Conservation (phyloP, 2,888 invertebrate genomes). For the Autographa gamma region DNA sequence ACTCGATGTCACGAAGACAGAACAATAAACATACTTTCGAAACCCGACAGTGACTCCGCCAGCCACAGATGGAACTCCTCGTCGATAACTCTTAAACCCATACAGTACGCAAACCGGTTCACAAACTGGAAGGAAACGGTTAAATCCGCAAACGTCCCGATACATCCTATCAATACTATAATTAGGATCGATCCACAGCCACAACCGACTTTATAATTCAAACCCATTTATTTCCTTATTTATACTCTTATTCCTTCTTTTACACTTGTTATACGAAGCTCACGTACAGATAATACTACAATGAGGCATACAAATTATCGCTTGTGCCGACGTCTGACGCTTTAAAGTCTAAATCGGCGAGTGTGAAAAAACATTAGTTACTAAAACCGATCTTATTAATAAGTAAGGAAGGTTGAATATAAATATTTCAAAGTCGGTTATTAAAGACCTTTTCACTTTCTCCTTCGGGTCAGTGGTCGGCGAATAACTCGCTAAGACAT, state of each 20-base stretch:
- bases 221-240: conserved; percentile 82
- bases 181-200: conserved; percentile 73
- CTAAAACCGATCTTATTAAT: conserved; percentile 57
- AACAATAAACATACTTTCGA: conserved; percentile 55
- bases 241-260: conserved; percentile 77
- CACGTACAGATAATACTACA: conserved; percentile 87
- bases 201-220: conserved; percentile 72
- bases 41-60: conserved; percentile 39
- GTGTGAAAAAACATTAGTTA: conserved; percentile 48
- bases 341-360: conserved; percentile 73
- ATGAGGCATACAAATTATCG: conserved; percentile 88
- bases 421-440: conserved; percentile 31
- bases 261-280: conserved; percentile 82
- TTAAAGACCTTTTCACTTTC: conserved; percentile 72
- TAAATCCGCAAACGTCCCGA: conserved; percentile 53
- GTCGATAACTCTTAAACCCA: conserved; percentile 45
- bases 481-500: conserved; percentile 87
- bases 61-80: conserved; percentile 43
- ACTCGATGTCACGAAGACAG: conserved; percentile 45
- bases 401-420: conserved; percentile 59
- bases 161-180: conserved; percentile 66
- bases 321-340: conserved; percentile 78
- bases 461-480: conserved; percentile 84
- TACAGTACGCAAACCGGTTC: conserved; percentile 51
- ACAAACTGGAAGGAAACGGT: conserved; percentile 47